Evolutionary conservation across 2,113 vertebrate genomes (phyloP).

Genomic region (Craseonycteris thonglongyai): DNA sequence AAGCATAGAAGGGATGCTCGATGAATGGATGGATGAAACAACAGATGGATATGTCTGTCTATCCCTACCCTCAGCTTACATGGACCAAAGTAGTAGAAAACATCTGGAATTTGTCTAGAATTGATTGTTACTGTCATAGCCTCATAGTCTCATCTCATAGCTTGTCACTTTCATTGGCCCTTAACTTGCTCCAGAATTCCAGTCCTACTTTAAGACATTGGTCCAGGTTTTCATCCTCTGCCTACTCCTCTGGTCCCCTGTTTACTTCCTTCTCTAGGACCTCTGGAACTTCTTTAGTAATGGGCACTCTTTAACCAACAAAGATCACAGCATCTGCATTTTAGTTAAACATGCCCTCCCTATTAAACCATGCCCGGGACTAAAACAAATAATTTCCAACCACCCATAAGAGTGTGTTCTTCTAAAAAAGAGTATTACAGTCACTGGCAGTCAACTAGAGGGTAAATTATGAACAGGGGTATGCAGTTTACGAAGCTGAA

Average conservation of each 20-base stretch:
- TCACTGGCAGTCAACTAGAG: not conserved
- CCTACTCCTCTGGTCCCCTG: not conserved
- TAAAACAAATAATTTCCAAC: not conserved
- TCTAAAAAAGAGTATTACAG: not conserved
- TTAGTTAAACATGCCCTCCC: not conserved
- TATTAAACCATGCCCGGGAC: not conserved
- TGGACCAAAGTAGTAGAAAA: not conserved
- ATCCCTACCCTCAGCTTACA: not conserved
- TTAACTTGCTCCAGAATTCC: not conserved
- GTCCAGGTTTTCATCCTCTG: not conserved
- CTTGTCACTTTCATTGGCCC: too few relatives aligned
- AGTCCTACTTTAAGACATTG: not conserved
- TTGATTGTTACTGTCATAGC: too few relatives aligned
- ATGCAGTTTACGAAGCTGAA: not conserved
- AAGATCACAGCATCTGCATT: not conserved
- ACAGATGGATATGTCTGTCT: not conserved
- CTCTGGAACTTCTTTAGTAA: not conserved
- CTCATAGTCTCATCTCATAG: too few relatives aligned
- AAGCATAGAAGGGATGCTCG: not conserved
- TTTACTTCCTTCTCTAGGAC: not conserved
- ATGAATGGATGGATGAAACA: too few relatives aligned
- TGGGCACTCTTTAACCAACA: not conserved
- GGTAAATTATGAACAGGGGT: not conserved
- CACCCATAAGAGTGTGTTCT: not conserved
- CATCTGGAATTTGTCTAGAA: not conserved